phyloP scores from a whole-genome alignment of 2,888 invertebrate species.

The Caenorhabditis sp. region DNA sequence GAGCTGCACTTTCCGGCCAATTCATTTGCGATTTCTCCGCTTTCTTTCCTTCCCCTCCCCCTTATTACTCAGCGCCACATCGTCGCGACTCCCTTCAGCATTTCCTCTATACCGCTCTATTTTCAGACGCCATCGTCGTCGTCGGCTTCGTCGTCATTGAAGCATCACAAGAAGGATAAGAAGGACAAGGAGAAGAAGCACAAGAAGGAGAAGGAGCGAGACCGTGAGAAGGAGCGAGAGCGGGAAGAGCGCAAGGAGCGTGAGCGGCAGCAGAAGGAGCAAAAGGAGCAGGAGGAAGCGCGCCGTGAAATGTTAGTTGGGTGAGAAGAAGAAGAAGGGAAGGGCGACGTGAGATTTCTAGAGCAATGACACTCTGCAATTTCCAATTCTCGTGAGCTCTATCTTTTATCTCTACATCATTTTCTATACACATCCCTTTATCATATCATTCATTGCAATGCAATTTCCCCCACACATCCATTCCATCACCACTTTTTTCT shows the following conservation, averaged over 20 bases:
- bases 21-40: too few relatives aligned
- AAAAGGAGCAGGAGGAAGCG: slow-evolving; percentile 32
- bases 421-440: not conserved
- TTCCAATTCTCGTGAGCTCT: too few relatives aligned
- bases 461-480: not conserved
- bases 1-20: too few relatives aligned
- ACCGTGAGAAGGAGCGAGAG: slow-evolving; percentile 65
- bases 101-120: slow-evolving; percentile 6
- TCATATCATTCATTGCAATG: not conserved
- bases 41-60: too few relatives aligned
- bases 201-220: slow-evolving; percentile 60
- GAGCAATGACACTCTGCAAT: too few relatives aligned
- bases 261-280: slow-evolving; percentile 41
- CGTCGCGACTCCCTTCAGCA: not conserved
- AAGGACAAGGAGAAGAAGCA: slow-evolving; percentile 54
- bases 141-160: slow-evolving; percentile 30
- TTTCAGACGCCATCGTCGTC: slow-evolving; percentile 35
- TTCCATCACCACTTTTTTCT: not conserved
- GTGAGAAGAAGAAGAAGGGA: too few relatives aligned
- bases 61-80: too few relatives aligned
- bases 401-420: not conserved
- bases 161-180: slow-evolving; percentile 43
- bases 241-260: slow-evolving; percentile 58
- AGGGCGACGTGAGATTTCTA: not conserved
- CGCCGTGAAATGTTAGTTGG: slow-evolving; percentile 50